Evolutionary conservation across 2,113 vertebrate genomes (phyloP).

Genomic region (Alligator sinensis): DNA sequence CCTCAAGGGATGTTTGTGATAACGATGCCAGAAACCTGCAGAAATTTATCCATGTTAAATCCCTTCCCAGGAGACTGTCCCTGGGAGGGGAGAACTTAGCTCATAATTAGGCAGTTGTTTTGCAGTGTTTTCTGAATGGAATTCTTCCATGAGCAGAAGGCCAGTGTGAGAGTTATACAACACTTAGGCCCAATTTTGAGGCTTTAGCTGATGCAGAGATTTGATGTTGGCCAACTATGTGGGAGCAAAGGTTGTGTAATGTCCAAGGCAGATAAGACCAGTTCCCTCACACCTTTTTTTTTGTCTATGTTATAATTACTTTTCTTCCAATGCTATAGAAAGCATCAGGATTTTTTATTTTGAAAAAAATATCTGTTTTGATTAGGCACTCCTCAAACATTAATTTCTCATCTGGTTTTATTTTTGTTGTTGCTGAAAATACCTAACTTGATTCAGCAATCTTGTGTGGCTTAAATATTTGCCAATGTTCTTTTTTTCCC

Average conservation of each 20-base stretch:
- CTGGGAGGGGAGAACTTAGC: conserved; percentile 33
- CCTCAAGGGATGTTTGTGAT: neutral
- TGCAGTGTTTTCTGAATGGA: neutral
- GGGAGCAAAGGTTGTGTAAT: neutral
- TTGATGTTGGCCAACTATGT: neutral
- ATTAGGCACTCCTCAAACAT: conserved; percentile 26
- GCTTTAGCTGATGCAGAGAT: neutral
- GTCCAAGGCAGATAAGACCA: neutral
- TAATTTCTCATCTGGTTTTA: conserved; percentile 53
- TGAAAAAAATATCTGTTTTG: neutral
- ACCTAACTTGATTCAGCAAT: conserved; percentile 60
- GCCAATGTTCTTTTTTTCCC: conserved; percentile 50
- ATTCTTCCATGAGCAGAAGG: neutral
- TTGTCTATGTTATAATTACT: neutral
- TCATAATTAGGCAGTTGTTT: neutral
- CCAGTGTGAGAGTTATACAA: neutral
- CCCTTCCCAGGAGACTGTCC: conserved; percentile 10
- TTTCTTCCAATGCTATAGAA: conserved; percentile 18
- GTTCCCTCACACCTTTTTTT: neutral
- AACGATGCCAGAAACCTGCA: conserved; percentile 39
- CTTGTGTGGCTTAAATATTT: conserved; percentile 44
- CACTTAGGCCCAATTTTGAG: neutral
- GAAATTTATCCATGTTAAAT: conserved; percentile 27
- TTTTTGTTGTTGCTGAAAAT: conserved; percentile 41
- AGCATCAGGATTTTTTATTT: neutral